Evolutionary conservation across 2,888 invertebrate genomes (phyloP), one percentile per base, ranked within the genome.

Genomic region (Philopedon plagiatum): DNA sequence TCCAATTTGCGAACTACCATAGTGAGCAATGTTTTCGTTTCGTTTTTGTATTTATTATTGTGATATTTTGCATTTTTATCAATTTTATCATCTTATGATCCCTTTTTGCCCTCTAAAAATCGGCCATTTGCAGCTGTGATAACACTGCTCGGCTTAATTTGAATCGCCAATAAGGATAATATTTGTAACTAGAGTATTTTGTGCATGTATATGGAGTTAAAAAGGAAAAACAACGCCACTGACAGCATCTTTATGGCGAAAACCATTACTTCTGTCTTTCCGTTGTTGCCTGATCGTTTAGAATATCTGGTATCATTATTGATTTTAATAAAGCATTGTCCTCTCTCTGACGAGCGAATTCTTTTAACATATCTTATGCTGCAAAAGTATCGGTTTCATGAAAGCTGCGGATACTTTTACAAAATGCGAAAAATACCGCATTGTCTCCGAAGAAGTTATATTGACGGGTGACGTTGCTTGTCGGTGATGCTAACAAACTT

Each of bases 271-370:
- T 58, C 58, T 39, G 58, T 58, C n/a, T 39, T 39, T 58, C 39
- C 54, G 7, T 19, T 13, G 39, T 58, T 39, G 58, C 23, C 58
- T 37, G 58, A 39, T 58, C 39, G 34, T 39, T 26, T 57, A 37
- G 57, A 70, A 44, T 68, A 63, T 68, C 68, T 73, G 66, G 73
- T 73, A 70, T 66, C 70, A 73, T 71, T 71, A 71, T 71, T 66
- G 71, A 71, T 73, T 70, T 73, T 73, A 73, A 73, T 73, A 73
- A 70, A 73, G 70, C 73, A 70, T 73, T 73, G 73, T 73, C 58
- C 57, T 65, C 51, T 37, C 44, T 57, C 51, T 73, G 70, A 73
- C 69, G 73, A 71, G 61, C 65, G 57, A 61, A 70, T 65, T 69
- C 73, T 57, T 73, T 73, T 73, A 66, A 66, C 70, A 73, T 73